phyloP scores from a whole-genome alignment of 2,113 vertebrate genomes.

The Eurystomus gularis region DNA sequence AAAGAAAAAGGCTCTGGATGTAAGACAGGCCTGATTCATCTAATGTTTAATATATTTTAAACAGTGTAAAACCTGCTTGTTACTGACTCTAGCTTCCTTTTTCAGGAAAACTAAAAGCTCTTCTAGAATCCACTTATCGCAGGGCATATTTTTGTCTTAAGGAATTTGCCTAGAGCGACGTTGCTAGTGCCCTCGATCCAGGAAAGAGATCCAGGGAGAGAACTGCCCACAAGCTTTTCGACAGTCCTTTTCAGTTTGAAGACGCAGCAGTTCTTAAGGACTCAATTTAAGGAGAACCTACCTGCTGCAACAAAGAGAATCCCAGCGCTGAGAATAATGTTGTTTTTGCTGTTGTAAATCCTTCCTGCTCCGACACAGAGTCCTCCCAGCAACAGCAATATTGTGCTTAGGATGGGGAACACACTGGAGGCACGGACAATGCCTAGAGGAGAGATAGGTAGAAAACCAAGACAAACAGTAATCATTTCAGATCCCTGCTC shows the following conservation, averaged over 20 bases:
- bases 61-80: not conserved
- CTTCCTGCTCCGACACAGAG: constrained; percentile 90
- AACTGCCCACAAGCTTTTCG: not conserved
- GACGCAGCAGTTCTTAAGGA: not conserved
- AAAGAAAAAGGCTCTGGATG: not conserved
- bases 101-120: not conserved
- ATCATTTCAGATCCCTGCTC: not conserved
- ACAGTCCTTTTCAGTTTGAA: not conserved
- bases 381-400: constrained; percentile 89
- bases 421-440: constrained; percentile 97
- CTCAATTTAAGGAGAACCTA: constrained; percentile 56
- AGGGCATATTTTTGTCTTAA: not conserved
- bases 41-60: not conserved
- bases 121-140: not conserved
- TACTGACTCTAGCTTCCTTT: not conserved
- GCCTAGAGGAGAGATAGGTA: constrained; percentile 69
- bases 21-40: not conserved
- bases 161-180: not conserved
- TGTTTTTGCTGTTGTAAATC: constrained; percentile 93
- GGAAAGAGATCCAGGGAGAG: not conserved
- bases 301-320: constrained; percentile 98
- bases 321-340: constrained; percentile 93
- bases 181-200: not conserved
- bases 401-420: constrained; percentile 95
- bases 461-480: not conserved